Base-by-base conservation (phyloP, 2,797 vertebrate species). In the Danio albolineatus region DNA sequence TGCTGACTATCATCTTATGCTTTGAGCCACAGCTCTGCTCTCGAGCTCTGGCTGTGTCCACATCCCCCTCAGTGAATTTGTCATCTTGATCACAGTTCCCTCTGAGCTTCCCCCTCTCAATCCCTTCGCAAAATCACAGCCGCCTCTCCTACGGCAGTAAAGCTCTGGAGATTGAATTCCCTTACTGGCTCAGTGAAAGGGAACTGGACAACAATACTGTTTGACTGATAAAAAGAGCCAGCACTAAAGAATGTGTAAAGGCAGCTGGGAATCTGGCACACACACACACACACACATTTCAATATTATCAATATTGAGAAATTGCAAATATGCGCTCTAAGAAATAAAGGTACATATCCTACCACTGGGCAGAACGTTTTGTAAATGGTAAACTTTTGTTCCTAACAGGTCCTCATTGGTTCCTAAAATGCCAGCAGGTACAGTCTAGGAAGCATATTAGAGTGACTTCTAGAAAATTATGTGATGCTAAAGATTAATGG, bases 111-210 rank as follows among this genome's bases (percentile, higher is more conserved):
- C 46, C 7, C 13, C 36, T 62, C 36, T 64, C 46, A 53, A 75
- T 75, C n/a, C 8, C 13, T 19, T 39, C 4, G 0, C n/a, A 64
- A 62, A 75, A 39, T 57, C 53, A 57, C 53, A 72, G 70, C 70
- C 6, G 3, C 38, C 53, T 28, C 39, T 28, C 5, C 36, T 17
- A 16, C 7, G 39, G 73, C 46, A 53, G 17, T 19, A 75, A 51
- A 64, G 59, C 73, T 62, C 59, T 21, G n/a, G n/a, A 53, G 59
- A 75, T 75, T 75, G 36, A 64, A 73, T 73, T 73, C 44, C 61
- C 57, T 61, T n/a, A 57, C 44, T 73, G 28, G 14, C 44, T 61
- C 21, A 48, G n/a, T 61, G 21, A 73, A 13, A n/a, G 7, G 72
- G 28, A 38, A 49, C 28, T 6, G 8, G 51, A 72, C 13, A 36